Base-by-base conservation (phyloP, 2,888 invertebrate species). In the Scrobipalpa costella region DNA sequence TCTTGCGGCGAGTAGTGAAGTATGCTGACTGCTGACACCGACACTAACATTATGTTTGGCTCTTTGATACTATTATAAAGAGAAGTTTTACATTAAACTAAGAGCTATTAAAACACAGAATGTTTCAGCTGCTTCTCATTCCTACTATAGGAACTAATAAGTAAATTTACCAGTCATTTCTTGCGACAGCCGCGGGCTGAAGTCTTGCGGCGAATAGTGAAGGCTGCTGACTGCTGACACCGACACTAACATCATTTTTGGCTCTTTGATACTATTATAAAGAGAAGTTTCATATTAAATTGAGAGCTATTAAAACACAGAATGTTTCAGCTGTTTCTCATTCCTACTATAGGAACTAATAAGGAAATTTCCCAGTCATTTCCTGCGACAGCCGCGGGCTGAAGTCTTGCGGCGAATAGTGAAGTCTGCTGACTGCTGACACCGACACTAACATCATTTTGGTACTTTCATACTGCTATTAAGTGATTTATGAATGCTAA, bases 391-490 rank as follows among this genome's bases (percentile, higher is more conserved):
- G 86, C 85, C 82, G 83, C 83, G 82, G 83, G 83, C 83, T 83
- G 78, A 78, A 83, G 82, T 85, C 86, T 88, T 86, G 88, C 75
- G 88, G 85, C n/a, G n/a, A 44, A 7, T 71, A 71, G 70, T 66
- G 66, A n/a, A 49, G 55, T 11, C 44, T 21, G 50, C 50, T 36
- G 36, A 36, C 36, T 36, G 36, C 36, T 36, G 27, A 2, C 27
- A 27, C 27, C 27, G 27, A 27, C 27, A 27, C 27, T 27, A 27
- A 27, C 44, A 44, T 44, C 44, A n/a, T 44, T 44, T 44, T 44
- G 44, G 44, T n/a, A 44, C 44, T 44, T 44, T 44, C n/a, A 15
- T 40, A 11, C 40, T 40, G 40, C 27, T 27, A 5, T 27, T 3
- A 27, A 5, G 5, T 27, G 27, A 27, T 5, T 27, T 27, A n/a